Conservation (phyloP, 1,140 invertebrate species). For the Trichoplusia ni region DNA sequence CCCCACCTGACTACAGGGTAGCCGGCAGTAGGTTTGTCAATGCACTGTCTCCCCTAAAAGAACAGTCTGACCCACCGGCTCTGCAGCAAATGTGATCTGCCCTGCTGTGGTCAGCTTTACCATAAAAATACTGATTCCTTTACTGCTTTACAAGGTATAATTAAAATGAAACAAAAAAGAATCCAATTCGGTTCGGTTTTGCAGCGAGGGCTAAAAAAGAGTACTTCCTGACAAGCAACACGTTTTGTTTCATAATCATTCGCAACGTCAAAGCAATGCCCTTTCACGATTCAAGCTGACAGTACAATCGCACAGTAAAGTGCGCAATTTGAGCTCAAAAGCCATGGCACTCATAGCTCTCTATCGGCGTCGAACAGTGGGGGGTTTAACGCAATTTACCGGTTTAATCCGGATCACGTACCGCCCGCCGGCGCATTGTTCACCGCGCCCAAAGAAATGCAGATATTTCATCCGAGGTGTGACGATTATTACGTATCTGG, state of each 20-base stretch:
- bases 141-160: too few species aligned
- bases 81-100: too few species aligned
- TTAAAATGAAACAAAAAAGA: too few species aligned
- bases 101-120: too few species aligned
- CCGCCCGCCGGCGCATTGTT: slow-evolving; percentile 16
- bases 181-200: too few species aligned
- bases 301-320: slow-evolving; percentile 28
- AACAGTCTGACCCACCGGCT: too few species aligned
- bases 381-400: slow-evolving; percentile 40
- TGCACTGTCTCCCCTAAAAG: too few species aligned
- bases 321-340: slow-evolving; percentile 34
- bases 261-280: not conserved
- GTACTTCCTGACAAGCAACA: not conserved
- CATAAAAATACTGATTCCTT: too few species aligned
- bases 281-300: slow-evolving; percentile 3
- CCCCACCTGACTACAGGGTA: too few species aligned
- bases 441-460: slow-evolving; percentile 20
- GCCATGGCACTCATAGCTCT: slow-evolving; percentile 26
- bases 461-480: slow-evolving; percentile 19
- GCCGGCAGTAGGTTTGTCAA: too few species aligned
- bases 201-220: not conserved
- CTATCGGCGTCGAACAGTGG: slow-evolving; percentile 38
- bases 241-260: not conserved
- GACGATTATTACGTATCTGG: slow-evolving; percentile 9
- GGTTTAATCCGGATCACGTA: slow-evolving; percentile 42